A percentile compares a stretch with the other conserved stretches of the same genome.
Conservation (phyloP, 2,113 vertebrate species). For the Candoia aspera region DNA sequence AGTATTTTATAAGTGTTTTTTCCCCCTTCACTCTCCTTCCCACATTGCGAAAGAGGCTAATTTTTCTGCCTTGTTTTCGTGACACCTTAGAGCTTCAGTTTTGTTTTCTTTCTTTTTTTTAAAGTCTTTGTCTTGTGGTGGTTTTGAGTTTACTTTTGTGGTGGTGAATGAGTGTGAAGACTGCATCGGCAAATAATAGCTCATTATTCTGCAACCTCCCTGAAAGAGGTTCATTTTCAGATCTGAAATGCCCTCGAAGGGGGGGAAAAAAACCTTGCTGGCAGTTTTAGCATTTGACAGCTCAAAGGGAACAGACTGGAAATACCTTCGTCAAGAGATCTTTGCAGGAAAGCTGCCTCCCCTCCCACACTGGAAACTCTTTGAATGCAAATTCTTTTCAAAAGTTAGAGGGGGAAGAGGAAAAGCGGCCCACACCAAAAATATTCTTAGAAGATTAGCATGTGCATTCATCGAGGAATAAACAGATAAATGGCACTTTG, state of each 20-base stretch:
- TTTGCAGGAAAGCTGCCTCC: neutral
- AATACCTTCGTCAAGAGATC: neutral
- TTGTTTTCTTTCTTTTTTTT: neutral
- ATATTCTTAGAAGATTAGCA: neutral
- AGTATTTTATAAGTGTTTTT: neutral
- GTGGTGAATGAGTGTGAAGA: neutral
- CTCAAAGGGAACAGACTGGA: neutral
- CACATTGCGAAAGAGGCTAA: neutral
- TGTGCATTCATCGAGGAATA: neutral
- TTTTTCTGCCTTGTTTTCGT: neutral
- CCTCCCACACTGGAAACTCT: neutral
- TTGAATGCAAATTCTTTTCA: neutral
- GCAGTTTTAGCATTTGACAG: neutral
- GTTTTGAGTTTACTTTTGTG: neutral
- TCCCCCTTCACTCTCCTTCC: neutral
- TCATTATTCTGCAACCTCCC: neutral
- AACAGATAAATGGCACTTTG: neutral
- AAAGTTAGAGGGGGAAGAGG: neutral
- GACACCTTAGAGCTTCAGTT: neutral
- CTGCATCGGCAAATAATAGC: neutral
- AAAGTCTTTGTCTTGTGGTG: neutral
- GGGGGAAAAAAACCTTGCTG: neutral
- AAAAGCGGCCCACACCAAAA: neutral
- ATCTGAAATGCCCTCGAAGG: neutral
- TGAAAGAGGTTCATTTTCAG: neutral